Evolutionary conservation across 2,888 invertebrate genomes (phyloP), one percentile per base, ranked within the genome.

Genomic region (Dolichopus griseipennis): DNA sequence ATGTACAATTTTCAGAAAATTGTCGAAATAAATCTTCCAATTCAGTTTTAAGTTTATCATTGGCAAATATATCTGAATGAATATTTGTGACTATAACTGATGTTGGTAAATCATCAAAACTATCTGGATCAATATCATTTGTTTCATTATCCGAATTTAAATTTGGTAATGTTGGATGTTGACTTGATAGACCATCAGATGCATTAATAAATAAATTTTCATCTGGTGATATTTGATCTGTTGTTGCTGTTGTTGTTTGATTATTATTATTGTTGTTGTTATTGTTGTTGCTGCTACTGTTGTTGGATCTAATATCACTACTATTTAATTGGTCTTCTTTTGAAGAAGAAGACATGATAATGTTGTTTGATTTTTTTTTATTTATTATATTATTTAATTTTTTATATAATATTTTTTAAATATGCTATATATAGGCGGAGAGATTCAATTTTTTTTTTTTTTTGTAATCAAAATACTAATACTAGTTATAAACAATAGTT

Each of bases 61-160:
- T 85, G 65, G 81, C 82, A 77, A 95, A 95, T 67, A 95, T 89
- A 72, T 88, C 85, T 72, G 88, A 90, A 77, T 91, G 90, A 72
- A 95, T 88, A 79, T 93, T 94, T 66, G 95, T 94, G 67, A 95
- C 93, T 74, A 95, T 95, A 65, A 95, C 86, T 66, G 94, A 94
- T 73, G 90, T 92, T 43, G 95, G 94, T 74, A 95, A 84, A 80
- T 90, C 90, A 80, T 93, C 93, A 76, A 93, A 91, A 73, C 89
- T 85, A 75, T 89, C 85, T 20, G 90, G 84, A 76, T 90, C 89
- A 71, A 86, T 84, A 72, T 87, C 85, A 71, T 89, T 85, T 72
- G 87, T 84, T 70, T 88, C 88, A 72, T 90, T 89, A 75, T 89
- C 88, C 68, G 87, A 84, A 75, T 88, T 87, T 71, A 87, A 80